Conservation (phyloP, 37 sponge, comb jelly and placozoan species). For the Cliona cf. orientalis region DNA sequence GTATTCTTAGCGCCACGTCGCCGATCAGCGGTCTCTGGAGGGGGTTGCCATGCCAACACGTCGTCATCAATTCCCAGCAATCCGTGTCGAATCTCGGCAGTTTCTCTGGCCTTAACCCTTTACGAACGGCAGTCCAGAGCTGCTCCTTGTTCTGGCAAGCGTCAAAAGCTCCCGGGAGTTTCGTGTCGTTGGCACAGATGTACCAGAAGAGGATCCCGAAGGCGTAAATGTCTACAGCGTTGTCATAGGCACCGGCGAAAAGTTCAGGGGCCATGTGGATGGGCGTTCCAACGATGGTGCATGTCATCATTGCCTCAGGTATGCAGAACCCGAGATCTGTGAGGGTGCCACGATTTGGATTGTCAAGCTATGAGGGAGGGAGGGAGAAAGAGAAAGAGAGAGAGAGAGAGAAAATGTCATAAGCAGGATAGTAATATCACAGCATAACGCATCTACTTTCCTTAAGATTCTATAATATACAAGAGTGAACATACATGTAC, state of each 20-base stretch:
- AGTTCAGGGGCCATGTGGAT: conserved; percentile 99
- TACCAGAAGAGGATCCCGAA: conserved; percentile 99
- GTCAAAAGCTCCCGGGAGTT: conserved; percentile 78
- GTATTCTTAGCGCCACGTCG: conserved; percentile 64
- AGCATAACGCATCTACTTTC: too few relatives aligned
- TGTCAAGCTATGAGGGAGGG: conserved; percentile 79
- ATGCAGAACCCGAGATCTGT: conserved; percentile 99
- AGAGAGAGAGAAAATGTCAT: conserved; percentile 2
- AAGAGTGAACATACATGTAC: too few relatives aligned
- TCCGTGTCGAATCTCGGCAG: conserved; percentile 76
- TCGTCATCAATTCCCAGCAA: conserved; percentile 88
- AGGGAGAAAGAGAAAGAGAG: conserved; percentile 11
- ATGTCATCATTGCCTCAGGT: conserved; percentile 99
- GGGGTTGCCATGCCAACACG: conserved; percentile 86
- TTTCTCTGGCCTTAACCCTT: conserved; percentile 90
- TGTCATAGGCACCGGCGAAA: conserved; percentile 90
- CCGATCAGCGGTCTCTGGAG: conserved; percentile 77
- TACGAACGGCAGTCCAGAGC: conserved; percentile 84
- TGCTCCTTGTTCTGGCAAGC: conserved; percentile 90
- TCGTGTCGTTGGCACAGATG: conserved; percentile 85
- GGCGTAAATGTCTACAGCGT: conserved; percentile 95
- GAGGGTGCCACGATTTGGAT: conserved; percentile 81
- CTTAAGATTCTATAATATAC: too few relatives aligned
- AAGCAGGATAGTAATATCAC: too few relatives aligned
- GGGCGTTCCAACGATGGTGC: conserved; percentile 96